phyloP scores from a whole-genome alignment of 2,113 vertebrate genomes.

The Vanacampus margaritifer region DNA sequence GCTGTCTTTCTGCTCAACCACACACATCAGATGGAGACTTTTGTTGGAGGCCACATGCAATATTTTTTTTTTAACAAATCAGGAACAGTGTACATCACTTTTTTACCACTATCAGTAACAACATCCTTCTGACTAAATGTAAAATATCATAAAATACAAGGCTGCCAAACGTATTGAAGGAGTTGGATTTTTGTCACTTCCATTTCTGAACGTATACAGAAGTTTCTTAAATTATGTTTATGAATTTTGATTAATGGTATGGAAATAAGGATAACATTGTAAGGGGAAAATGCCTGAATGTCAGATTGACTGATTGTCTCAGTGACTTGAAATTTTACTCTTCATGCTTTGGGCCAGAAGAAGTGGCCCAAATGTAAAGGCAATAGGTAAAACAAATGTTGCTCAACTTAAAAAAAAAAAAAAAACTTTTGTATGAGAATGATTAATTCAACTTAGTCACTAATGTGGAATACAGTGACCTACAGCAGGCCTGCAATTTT shows the following conservation, averaged over 20 bases:
- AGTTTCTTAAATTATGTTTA: conserved; percentile 21
- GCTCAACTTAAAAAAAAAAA: too few species aligned
- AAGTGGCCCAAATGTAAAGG: too few species aligned
- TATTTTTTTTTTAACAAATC: conserved; percentile 33
- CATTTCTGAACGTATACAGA: too few species aligned
- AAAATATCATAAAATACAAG: conserved; percentile 40
- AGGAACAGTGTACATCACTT: conserved; percentile 16
- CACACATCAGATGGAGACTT: conserved; percentile 28
- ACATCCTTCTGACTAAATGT: conserved; percentile 18
- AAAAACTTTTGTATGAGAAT: background rate
- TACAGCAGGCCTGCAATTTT: background rate
- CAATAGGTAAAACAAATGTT: too few species aligned
- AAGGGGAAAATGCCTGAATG: background rate
- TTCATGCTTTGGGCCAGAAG: conserved; percentile 18
- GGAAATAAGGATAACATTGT: background rate
- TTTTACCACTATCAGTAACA: too few species aligned
- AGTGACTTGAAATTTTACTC: conserved; percentile 35
- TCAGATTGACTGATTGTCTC: background rate
- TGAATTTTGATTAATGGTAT: conserved; percentile 14
- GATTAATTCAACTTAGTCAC: background rate
- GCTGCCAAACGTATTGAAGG: background rate
- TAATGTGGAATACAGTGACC: background rate
- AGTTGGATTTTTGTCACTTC: conserved; percentile 30
- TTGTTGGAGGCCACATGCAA: conserved; percentile 29
- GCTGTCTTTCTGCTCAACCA: conserved; percentile 38